Evolutionary conservation across 1,140 invertebrate species (phyloP).

Genomic region (Dreissena polymorpha): DNA sequence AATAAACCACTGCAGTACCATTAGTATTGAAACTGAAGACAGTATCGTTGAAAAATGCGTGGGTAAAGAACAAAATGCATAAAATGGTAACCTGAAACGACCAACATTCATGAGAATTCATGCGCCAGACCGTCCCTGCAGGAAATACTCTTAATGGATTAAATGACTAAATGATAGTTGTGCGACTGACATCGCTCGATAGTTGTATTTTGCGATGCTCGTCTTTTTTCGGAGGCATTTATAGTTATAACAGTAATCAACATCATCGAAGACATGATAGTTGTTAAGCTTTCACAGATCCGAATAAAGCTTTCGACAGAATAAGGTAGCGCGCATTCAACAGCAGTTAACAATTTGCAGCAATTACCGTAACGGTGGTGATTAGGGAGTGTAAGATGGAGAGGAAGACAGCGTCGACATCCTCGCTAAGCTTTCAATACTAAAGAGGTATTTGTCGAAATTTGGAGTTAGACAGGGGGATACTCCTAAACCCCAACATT

Average conservation of each 20-base stretch:
- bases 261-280: constrained; percentile 35
- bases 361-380: constrained; percentile 43
- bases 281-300: constrained; percentile 37
- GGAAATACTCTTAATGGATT: constrained; percentile 44
- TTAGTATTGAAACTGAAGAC: no score
- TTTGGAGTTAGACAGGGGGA: not conserved
- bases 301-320: constrained; percentile 35
- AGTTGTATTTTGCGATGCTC: constrained; percentile 49
- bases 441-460: not conserved
- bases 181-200: not conserved
- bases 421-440: not conserved
- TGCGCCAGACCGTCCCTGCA: not conserved
- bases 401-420: constrained; percentile 1
- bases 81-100: no score
- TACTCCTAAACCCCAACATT: constrained; percentile 1
- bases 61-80: no score
- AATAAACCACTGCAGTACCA: no score
- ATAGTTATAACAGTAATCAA: constrained; percentile 53
- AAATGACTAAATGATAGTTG: constrained; percentile 52
- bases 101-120: no score
- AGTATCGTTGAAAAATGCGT: no score
- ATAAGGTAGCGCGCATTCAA: not conserved
- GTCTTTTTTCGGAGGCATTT: constrained; percentile 17
- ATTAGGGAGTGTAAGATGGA: constrained; percentile 21
- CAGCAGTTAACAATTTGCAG: constrained; percentile 42